These are phyloP conservation scores for Mus pahari DNA, from an alignment of 2,113 vertebrate genomes.

Conservation along the genomic window DNA sequence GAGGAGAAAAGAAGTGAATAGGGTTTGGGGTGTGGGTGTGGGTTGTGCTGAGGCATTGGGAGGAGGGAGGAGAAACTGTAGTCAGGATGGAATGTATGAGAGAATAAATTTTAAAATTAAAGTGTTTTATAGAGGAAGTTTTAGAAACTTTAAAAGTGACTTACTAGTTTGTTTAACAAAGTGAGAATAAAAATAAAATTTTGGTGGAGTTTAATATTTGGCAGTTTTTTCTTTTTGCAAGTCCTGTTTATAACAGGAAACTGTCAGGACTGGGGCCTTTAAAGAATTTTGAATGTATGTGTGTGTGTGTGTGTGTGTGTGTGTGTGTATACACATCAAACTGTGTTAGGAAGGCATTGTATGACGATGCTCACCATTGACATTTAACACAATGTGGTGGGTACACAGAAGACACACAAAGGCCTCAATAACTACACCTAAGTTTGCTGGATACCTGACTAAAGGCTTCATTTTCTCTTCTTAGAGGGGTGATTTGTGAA, in stretches of 20 bases:
- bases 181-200: background rate
- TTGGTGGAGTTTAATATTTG: background rate
- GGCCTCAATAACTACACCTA: background rate
- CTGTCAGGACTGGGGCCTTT: background rate
- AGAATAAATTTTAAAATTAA: background rate
- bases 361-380: background rate
- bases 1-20: background rate
- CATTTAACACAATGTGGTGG: background rate
- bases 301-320: background rate
- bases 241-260: background rate
- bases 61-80: background rate
- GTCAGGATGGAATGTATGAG: background rate
- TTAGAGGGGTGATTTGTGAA: background rate
- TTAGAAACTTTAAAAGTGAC: slow-evolving; percentile 30
- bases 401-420: background rate
- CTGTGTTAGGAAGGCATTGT: background rate
- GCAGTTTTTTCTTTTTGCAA: background rate
- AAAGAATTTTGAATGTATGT: background rate
- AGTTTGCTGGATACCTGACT: background rate
- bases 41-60: background rate
- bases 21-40: background rate
- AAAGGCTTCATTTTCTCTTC: background rate
- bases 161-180: slow-evolving; percentile 56
- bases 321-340: background rate
- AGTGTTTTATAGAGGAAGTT: background rate